Evolutionary conservation across 1,140 invertebrate species (phyloP).

Genomic region (Sitophilus oryzae): DNA sequence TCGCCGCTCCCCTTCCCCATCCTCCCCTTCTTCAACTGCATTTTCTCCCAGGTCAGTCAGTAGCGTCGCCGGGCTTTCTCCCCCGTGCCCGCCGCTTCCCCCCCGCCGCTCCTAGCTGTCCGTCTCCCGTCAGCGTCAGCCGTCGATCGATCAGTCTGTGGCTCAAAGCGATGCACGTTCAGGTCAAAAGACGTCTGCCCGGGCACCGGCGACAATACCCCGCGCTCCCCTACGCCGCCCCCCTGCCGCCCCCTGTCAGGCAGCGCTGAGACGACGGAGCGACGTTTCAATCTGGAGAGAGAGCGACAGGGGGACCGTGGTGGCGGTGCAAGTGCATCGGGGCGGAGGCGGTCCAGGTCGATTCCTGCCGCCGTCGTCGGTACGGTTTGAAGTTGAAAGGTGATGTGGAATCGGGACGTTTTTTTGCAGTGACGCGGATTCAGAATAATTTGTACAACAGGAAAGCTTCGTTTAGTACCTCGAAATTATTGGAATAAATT

Average conservation of each 20-base stretch:
- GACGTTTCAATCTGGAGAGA: conserved; percentile 16
- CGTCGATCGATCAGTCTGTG: conserved; percentile 45
- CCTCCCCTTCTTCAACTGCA: conserved; percentile 23
- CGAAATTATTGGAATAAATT: too few species aligned
- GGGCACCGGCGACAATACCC: conserved; percentile 37
- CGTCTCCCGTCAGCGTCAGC: conserved; percentile 45
- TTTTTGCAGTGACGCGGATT: too few species aligned
- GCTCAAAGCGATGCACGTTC: conserved; percentile 44
- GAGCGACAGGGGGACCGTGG: conserved; percentile 9
- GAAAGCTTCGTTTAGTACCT: too few species aligned
- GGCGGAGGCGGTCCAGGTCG: conserved; percentile 18
- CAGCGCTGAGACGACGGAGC: conserved; percentile 23
- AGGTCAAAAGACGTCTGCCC: conserved; percentile 47
- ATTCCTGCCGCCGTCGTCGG: conserved; percentile 9
- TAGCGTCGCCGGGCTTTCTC: conserved; percentile 15
- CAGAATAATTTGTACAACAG: too few species aligned
- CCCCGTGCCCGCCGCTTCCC: conserved; percentile 15
- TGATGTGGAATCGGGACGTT: too few species aligned
- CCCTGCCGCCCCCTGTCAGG: conserved; percentile 15
- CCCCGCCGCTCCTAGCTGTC: conserved; percentile 38
- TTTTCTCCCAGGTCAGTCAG: conserved; percentile 34
- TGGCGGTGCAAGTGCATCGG: conserved; percentile 6
- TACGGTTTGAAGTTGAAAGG: neutral
- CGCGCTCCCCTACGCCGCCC: conserved; percentile 1
- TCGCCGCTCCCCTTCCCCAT: conserved; percentile 7